phyloP scores from a whole-genome alignment of 2,113 vertebrate species.

The Hypanus sabinus region DNA sequence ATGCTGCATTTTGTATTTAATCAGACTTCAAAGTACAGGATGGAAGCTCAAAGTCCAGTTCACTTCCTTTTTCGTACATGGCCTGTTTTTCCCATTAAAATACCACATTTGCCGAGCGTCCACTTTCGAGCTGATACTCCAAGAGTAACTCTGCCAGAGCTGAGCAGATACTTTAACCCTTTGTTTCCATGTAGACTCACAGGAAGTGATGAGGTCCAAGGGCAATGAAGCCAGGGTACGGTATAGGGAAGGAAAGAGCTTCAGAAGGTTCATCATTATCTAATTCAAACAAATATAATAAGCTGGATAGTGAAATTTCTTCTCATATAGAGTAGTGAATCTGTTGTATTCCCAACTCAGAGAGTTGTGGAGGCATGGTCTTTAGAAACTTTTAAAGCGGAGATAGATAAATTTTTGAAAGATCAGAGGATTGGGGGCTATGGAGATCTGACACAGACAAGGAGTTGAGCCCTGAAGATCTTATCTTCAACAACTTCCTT shows the following conservation, averaged over 20 bases:
- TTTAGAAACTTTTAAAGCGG: no score
- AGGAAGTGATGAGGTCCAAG: not conserved
- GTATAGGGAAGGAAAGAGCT: not conserved
- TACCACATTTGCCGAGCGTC: not conserved
- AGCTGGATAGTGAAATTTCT: not conserved
- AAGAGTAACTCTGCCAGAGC: not conserved
- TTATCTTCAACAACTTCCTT: no score
- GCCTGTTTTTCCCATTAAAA: slow-evolving; percentile 29
- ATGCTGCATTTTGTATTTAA: slow-evolving; percentile 20
- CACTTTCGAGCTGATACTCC: not conserved
- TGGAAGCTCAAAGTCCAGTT: not conserved
- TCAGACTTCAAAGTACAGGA: slow-evolving; percentile 35
- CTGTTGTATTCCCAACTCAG: no score
- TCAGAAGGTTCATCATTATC: no score
- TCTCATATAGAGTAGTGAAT: no score
- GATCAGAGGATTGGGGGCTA: no score
- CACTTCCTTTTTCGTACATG: slow-evolving; percentile 29
- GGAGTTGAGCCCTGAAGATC: no score
- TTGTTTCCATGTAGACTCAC: not conserved
- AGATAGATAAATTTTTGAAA: no score
- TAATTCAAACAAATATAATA: no score
- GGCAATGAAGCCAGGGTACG: not conserved
- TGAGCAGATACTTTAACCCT: slow-evolving; percentile 14
- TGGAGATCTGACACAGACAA: no score
- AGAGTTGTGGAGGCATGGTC: no score